Percentiles rank a stretch among this genome's conserved stretches.
These are phyloP conservation scores for Himalopsyche tibetana DNA, from an alignment of 2,888 invertebrate genomes.

Conservation along the genomic window DNA sequence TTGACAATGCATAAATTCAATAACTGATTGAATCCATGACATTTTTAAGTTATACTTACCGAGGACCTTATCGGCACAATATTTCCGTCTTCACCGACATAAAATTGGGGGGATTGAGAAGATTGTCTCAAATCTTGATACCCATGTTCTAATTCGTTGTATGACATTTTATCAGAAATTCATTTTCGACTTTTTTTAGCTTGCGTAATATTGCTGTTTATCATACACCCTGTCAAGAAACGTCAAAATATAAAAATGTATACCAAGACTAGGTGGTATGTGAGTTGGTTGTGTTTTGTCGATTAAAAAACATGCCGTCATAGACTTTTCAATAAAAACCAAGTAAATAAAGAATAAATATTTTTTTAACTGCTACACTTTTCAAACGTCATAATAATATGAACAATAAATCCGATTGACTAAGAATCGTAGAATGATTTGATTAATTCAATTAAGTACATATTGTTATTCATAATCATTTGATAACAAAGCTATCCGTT, in stretches of 20 bases:
- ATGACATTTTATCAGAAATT: slow-evolving; percentile 82
- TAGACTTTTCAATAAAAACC: not conserved
- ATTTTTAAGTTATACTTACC: slow-evolving; percentile 73
- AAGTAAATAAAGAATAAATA: no score
- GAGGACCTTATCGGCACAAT: slow-evolving; percentile 77
- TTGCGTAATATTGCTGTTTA: slow-evolving; percentile 37
- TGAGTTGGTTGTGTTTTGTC: no score
- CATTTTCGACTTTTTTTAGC: not conserved
- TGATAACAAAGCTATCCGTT: not conserved
- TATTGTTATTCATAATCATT: no score
- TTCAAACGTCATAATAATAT: no score
- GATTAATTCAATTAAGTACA: no score
- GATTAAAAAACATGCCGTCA: not conserved
- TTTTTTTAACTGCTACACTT: no score
- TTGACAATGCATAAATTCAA: slow-evolving; percentile 39
- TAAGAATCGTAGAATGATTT: no score
- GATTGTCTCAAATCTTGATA: slow-evolving; percentile 91
- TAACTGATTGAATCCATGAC: slow-evolving; percentile 63
- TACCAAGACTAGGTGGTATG: not conserved
- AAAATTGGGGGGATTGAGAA: slow-evolving; percentile 82
- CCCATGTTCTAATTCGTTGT: slow-evolving; percentile 94
- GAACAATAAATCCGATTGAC: no score
- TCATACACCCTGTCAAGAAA: slow-evolving; percentile 35
- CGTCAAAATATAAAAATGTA: slow-evolving; percentile 44
- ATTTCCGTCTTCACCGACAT: slow-evolving; percentile 84